A percentile compares a stretch with the other conserved stretches of the same genome.
Conservation (phyloP, 2,797 vertebrate genomes). For the Mionectes olivaceus region DNA sequence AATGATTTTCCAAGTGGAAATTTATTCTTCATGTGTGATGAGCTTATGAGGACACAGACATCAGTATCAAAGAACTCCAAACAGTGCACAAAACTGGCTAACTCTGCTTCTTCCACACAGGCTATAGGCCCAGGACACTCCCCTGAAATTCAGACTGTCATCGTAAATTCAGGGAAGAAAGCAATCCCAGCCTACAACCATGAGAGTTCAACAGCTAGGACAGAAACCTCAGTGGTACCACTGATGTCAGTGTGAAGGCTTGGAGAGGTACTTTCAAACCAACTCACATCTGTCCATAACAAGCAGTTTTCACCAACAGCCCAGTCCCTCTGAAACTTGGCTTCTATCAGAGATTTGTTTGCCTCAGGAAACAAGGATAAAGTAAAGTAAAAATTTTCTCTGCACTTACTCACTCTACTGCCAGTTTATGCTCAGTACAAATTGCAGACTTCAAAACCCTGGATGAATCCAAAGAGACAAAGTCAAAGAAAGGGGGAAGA, state of each 20-base stretch:
- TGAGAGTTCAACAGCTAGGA: background rate
- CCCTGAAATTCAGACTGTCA: background rate
- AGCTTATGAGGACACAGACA: background rate
- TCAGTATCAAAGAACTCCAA: background rate
- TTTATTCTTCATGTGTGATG: background rate
- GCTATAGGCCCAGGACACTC: background rate
- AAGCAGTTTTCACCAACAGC: background rate
- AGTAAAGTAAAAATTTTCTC: background rate
- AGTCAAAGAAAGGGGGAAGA: background rate
- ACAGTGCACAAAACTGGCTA: background rate
- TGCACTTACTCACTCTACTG: background rate
- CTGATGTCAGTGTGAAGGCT: background rate
- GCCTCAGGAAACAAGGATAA: slow-evolving; percentile 15
- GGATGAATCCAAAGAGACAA: slow-evolving; percentile 35
- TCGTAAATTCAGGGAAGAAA: slow-evolving; percentile 23
- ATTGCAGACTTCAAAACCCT: slow-evolving; percentile 38
- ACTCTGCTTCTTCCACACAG: background rate
- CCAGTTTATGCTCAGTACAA: slow-evolving; percentile 35
- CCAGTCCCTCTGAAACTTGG: background rate
- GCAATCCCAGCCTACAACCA: background rate
- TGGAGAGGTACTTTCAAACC: background rate
- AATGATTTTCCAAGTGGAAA: background rate
- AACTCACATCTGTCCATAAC: background rate
- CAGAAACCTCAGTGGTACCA: background rate
- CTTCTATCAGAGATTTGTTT: slow-evolving; percentile 5